Percentiles rank a stretch among this genome's conserved stretches.
Evolutionary conservation across 2,113 vertebrate genomes (phyloP).

Genomic region (Clarias gariepinus): DNA sequence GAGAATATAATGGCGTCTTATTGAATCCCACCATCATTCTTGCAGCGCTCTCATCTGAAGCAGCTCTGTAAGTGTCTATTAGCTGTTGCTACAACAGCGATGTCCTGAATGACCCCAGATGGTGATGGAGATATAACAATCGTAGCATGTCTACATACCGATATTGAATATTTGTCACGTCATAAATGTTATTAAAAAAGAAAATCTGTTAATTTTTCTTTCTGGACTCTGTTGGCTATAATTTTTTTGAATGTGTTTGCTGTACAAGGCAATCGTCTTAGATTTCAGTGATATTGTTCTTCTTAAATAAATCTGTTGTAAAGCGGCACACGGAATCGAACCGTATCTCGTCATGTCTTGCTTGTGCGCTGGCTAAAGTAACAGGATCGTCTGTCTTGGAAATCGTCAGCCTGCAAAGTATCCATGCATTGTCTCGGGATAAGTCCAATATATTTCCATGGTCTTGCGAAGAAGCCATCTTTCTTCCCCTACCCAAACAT

Average conservation of each 20-base stretch:
- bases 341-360: constrained; percentile 1
- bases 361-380: constrained; percentile 4
- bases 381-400: constrained; percentile 27
- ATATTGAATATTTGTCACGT: not conserved
- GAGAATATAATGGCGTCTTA: constrained; percentile 87
- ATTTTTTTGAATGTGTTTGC: not conserved
- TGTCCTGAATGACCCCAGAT: constrained; percentile 11
- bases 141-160: not conserved
- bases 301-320: constrained; percentile 20
- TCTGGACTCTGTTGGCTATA: not conserved
- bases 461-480: constrained; percentile 42
- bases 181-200: not conserved
- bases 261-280: not conserved
- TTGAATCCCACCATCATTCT: constrained; percentile 77
- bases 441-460: constrained; percentile 41
- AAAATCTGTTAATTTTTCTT: not conserved
- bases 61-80: constrained; percentile 28
- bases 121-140: not conserved
- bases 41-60: constrained; percentile 47
- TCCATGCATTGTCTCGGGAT: not conserved
- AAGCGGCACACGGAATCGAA: constrained; percentile 37
- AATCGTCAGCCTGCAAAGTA: constrained; percentile 21
- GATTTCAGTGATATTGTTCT: not conserved
- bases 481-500: constrained; percentile 41
- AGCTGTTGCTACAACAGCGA: constrained; percentile 9